Evolutionary conservation across 2,113 vertebrate genomes (phyloP).

Genomic region (Leucopternis melanops): DNA sequence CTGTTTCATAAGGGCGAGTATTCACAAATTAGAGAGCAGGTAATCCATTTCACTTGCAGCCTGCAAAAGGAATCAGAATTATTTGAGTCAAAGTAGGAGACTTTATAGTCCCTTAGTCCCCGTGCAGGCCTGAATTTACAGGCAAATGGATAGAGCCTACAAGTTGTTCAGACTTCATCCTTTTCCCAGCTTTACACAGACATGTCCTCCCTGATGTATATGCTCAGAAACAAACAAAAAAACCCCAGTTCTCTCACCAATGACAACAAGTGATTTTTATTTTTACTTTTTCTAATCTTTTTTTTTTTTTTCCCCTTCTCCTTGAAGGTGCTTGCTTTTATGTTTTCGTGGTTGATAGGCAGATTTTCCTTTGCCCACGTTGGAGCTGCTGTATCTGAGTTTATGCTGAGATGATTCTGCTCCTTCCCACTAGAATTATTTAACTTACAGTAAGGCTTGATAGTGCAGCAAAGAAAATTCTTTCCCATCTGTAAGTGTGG

Average conservation of each 20-base stretch:
- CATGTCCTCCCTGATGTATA: neutral
- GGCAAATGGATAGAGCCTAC: neutral
- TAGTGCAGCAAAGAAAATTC: neutral
- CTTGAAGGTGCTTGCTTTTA: neutral
- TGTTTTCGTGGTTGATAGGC: neutral
- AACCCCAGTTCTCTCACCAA: neutral
- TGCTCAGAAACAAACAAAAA: neutral
- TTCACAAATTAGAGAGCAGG: neutral
- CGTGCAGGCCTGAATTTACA: neutral
- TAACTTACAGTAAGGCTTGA: neutral
- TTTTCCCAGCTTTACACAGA: neutral
- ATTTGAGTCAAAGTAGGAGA: neutral
- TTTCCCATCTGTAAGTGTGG: neutral
- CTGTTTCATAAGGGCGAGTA: neutral
- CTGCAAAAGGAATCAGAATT: neutral
- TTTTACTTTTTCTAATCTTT: neutral
- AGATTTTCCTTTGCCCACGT: neutral
- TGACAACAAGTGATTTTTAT: too few species aligned
- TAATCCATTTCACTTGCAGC: neutral
- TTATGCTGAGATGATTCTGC: neutral
- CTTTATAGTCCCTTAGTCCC: neutral
- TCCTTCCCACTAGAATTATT: neutral
- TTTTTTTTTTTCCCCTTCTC: neutral
- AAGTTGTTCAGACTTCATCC: neutral
- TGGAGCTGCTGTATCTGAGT: neutral